Base-by-base conservation (phyloP, 1,140 invertebrate genomes). In the Leguminivora glycinivorella region DNA sequence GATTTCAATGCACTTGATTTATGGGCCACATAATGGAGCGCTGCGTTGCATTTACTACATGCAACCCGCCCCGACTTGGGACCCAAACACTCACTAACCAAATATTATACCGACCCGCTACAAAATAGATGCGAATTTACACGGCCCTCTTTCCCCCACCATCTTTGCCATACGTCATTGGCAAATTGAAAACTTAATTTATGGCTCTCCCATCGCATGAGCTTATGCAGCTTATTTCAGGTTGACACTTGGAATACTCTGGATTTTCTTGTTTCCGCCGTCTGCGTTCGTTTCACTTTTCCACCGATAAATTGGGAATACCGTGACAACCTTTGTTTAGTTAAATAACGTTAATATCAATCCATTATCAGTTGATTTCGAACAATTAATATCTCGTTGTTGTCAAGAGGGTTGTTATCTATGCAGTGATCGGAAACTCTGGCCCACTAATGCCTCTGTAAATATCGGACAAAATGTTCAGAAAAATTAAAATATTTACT, bases 1-100 rank as follows among this genome's bases (percentile, higher is more conserved):
- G 79, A 81, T 86, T 88, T 86, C 82, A 85, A 83, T 85, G 83
- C 84, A 78, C 75, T 79, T 88, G 84, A 88, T 88, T 88, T 88
- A 88, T 83, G 80, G 69, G 68, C 78, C 79, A 75, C 78, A 76
- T 86, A 85, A 88, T 86, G 80, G 80, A 77, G 73, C 76, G 74
- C 76, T 80, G 78, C 75, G 75, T 78, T 81, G 80, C 82, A 79
- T 80, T 84, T 77, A 75, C 82, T 79, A 76, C 82, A 83, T 85
- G 83, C 84, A 83, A 85, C 79, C 75, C 72, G 67, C 73, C 68
- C 56, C 24, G 31, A 63, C 58, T 63, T 63, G 58, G 26, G 26
- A 29, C 58, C 58, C 4, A 26, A 60, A 63, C 25, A 63, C 34
- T 31, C n/a, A 63, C 58, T 29, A 31, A 63, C 58, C 58, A 63